Percentiles rank a stretch among this genome's conserved stretches.
These are phyloP conservation scores for Dallia pectoralis DNA, from an alignment of 2,797 vertebrate genomes.

Conservation along the genomic window DNA sequence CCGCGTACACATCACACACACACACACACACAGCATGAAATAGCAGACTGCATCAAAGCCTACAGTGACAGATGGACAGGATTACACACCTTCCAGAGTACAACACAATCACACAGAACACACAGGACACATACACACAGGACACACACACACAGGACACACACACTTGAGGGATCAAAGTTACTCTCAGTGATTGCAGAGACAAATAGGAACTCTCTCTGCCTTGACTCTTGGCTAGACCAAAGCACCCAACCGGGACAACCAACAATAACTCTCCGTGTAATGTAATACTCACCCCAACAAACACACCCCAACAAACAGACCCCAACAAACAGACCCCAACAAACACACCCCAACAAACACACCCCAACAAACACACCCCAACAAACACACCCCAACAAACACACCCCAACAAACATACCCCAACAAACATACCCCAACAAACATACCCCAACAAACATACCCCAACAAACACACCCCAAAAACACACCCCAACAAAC, in stretches of 20 bases:
- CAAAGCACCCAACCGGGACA: background rate
- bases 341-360: background rate
- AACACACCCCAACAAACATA: too few relatives aligned
- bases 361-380: background rate
- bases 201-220: background rate
- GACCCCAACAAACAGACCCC: background rate
- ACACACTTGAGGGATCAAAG: conserved; percentile 1
- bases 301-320: background rate
- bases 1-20: conserved; percentile 5
- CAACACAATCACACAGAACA: conserved; percentile 2
- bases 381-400: too few relatives aligned
- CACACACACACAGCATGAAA: background rate
- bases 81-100: conserved; percentile 13
- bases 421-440: too few relatives aligned
- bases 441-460: too few relatives aligned
- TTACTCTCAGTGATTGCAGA: background rate
- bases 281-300: background rate
- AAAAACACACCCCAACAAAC: too few relatives aligned
- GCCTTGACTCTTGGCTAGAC: background rate
- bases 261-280: background rate
- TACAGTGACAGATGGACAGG: conserved; percentile 12
- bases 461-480: too few relatives aligned
- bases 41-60: conserved; percentile 14
- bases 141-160: background rate
- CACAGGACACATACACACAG: background rate